A percentile compares a stretch with the other conserved stretches of the same genome.
Conservation (phyloP, 2,797 vertebrate genomes). For the Manis crassicaudata region DNA sequence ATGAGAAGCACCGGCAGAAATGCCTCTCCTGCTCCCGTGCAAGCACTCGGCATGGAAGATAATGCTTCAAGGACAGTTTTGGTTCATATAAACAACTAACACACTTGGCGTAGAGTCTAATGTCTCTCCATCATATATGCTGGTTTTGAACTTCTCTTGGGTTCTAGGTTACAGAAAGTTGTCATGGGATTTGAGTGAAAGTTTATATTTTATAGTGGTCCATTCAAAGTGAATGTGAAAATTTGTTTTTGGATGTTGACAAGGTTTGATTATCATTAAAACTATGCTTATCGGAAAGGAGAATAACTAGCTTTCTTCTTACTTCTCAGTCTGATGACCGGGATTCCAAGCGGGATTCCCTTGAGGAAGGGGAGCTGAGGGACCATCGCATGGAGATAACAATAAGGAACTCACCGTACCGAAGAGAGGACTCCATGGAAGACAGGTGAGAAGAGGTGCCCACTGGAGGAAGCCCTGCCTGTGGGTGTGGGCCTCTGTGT, state of each 20-base stretch:
- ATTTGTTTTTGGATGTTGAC: background rate
- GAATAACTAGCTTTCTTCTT: background rate
- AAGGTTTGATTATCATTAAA: background rate
- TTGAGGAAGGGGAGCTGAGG: slow-evolving; percentile 98
- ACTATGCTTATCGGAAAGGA: background rate
- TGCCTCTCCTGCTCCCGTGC: background rate
- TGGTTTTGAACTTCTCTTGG: background rate
- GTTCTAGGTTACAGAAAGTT: background rate
- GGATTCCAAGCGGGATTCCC: slow-evolving; percentile 97
- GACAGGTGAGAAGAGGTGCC: slow-evolving; percentile 88
- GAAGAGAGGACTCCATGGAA: slow-evolving; percentile 95
- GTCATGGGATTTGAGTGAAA: background rate
- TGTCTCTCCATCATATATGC: background rate
- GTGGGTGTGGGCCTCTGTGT: too few relatives aligned
- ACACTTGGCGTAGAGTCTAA: background rate
- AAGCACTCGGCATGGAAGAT: background rate
- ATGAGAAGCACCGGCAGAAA: background rate
- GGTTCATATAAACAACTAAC: background rate
- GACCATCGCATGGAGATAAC: slow-evolving; percentile 99
- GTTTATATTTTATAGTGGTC: background rate
- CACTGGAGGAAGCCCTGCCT: rapidly evolving
- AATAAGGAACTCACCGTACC: slow-evolving; percentile 96
- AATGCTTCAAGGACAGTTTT: background rate
- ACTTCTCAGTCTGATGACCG: slow-evolving; percentile 94
- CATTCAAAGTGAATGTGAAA: background rate